phyloP scores from a whole-genome alignment of 1,140 invertebrate genomes.

The Bombus confusus region DNA sequence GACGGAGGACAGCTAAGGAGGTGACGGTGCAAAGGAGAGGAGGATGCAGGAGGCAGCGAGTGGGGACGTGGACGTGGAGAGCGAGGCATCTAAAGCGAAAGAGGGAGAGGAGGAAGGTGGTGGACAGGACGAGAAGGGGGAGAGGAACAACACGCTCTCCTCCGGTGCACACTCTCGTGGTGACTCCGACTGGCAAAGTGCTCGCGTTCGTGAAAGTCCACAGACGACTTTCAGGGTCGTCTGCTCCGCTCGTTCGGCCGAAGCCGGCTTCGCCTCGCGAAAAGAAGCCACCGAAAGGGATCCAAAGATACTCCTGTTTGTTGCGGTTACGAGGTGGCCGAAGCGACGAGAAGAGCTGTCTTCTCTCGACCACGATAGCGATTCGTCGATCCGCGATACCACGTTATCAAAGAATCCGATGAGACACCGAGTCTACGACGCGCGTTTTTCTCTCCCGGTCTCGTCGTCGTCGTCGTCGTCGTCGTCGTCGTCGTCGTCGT shows the following conservation, averaged over 20 bases:
- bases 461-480: background rate
- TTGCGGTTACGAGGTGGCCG: background rate
- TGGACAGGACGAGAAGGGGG: slow-evolving; percentile 20
- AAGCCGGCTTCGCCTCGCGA: slow-evolving; percentile 62
- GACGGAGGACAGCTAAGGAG: slow-evolving; percentile 52
- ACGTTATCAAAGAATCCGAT: slow-evolving; percentile 11
- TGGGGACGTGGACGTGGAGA: slow-evolving; percentile 3
- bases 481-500: background rate
- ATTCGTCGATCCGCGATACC: slow-evolving; percentile 2
- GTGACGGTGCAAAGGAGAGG: slow-evolving; percentile 9
- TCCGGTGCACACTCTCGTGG: slow-evolving; percentile 68
- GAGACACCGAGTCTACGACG: background rate
- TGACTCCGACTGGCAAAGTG: slow-evolving; percentile 72
- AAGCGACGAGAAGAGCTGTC: slow-evolving; percentile 2
- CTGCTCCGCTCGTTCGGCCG: slow-evolving; percentile 70
- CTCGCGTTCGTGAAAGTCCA: slow-evolving; percentile 80
- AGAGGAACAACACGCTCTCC: slow-evolving; percentile 61
- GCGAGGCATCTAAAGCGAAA: slow-evolving; percentile 7
- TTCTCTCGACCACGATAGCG: background rate
- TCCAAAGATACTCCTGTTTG: slow-evolving; percentile 12
- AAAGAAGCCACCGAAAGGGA: slow-evolving; percentile 52
- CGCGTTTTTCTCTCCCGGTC: background rate
- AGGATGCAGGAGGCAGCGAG: background rate
- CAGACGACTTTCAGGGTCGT: slow-evolving; percentile 80
- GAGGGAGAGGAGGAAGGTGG: slow-evolving; percentile 29